Evolutionary conservation across 1,140 invertebrate genomes (phyloP).

Genomic region (Drosophila hydei): DNA sequence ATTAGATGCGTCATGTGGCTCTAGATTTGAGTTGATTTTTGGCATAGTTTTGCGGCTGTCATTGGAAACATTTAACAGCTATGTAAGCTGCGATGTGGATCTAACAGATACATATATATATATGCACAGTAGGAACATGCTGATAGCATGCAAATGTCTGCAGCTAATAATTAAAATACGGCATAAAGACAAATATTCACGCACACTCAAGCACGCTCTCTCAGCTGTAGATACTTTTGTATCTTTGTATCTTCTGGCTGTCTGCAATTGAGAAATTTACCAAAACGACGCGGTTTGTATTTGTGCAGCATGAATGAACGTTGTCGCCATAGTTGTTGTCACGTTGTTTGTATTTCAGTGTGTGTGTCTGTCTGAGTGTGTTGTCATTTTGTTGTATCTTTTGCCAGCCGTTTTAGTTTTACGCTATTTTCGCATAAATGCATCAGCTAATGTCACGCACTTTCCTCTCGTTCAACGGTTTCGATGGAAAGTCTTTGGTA

Average conservation of each 20-base stretch:
- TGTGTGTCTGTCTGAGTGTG: constrained; percentile 40
- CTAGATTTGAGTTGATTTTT: constrained; percentile 4
- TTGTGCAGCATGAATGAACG: constrained; percentile 72
- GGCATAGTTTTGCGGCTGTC: constrained; percentile 8
- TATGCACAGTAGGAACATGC: constrained; percentile 1
- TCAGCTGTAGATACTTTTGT: constrained; percentile 31
- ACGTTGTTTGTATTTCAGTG: constrained; percentile 45
- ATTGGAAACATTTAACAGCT: constrained; percentile 16
- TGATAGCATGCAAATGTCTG: constrained; percentile 11
- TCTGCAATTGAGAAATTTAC: constrained; percentile 58
- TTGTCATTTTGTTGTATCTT: constrained; percentile 51
- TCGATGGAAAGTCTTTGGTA: constrained; percentile 54
- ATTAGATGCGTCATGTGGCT: constrained; percentile 1
- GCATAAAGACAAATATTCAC: constrained; percentile 2
- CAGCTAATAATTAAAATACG: constrained; percentile 16
- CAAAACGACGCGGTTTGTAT: constrained; percentile 46
- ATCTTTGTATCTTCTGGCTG: constrained; percentile 52
- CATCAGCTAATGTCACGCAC: constrained; percentile 41
- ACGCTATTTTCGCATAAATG: constrained; percentile 60
- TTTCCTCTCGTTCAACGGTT: constrained; percentile 54
- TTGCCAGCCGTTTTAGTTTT: constrained; percentile 71
- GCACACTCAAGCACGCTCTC: not conserved
- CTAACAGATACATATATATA: constrained; percentile 23
- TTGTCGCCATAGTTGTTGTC: constrained; percentile 49
- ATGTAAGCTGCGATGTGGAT: constrained; percentile 14